Evolutionary conservation across 2,888 invertebrate species (phyloP), one percentile per base, ranked within the genome.

Genomic region (Ctenicera cuprea): DNA sequence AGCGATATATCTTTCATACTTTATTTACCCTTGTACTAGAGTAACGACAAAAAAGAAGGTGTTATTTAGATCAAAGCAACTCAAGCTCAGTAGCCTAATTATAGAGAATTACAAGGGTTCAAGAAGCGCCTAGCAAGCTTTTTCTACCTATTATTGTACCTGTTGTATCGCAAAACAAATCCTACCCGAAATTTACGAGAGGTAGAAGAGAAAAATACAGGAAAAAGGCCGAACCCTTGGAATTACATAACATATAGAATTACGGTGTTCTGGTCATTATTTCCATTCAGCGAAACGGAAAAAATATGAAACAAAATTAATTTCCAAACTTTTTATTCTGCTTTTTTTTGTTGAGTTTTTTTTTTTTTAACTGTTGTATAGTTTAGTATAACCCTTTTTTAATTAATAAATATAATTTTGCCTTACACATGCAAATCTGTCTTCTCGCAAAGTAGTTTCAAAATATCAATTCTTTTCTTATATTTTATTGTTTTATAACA

Each of bases 181-280:
- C n/a, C n/a, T n/a, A n/a, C n/a, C n/a, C n/a, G 33, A 26, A 33
- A 54, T 30, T 33, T 33, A 54, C 14, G 54, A 54, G 54, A 22
- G 30, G 30, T 12, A 54, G 54, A 26, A 12, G 8, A n/a, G 54
- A n/a, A 12, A 30, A 54, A 54, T 26, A 54, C 54, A 30, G 54
- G 12, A 30, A 33, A 54, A 33, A 54, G 30, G 54, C 11, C 8
- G 54, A n/a, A 30, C 54, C 26, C 14, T n/a, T 26, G 54, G 30
- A 54, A 33, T 54, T 54, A 54, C 30, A 54, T 54, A 33, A 54
- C 30, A 54, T 54, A 54, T 30, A 33, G 54, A 26, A 54, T 54
- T 30, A 30, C 33, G 16, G 5, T 54, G 54, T 30, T n/a, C 8
- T 12, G 16, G 54, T 54, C 54, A 33, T 54, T 54, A 54, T 54